Evolutionary conservation across 2,888 invertebrate species (phyloP), one percentile per base, ranked within the genome.

Genomic region (Onthophagus sagittarius): DNA sequence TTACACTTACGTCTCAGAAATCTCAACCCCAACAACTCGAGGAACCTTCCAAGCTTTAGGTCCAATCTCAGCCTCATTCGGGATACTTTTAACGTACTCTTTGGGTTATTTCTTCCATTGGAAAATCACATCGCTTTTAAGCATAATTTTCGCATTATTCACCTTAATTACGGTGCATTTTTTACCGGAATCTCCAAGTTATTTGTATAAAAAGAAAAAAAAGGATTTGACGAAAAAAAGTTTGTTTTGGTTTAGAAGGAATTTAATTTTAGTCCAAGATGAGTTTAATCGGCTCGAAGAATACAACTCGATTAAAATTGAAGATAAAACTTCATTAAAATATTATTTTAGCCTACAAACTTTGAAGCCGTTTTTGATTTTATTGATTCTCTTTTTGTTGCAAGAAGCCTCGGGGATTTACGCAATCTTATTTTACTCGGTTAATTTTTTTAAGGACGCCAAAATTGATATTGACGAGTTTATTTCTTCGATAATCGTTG

Each of bases 341-440:
- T 80, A 73, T 63, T 87, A 77, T 78, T 86, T 87, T 71, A 85
- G 87, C 71, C 85, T 89, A 6, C 88, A 87, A 75, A 90, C 91
- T 0, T 84, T 92, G 77, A 92, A 91, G 80, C 93, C 93, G 0
- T 92, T 93, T 82, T 81, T 88, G 1, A 86, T 92, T 23, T 84
- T 93, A 0, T 87, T 92, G 1, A 82, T 88, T 0, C 89, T 93
- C 0, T 92, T 93, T 84, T 90, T 92, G 80, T 84, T 90, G 7
- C 93, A 93, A 87, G 92, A 92, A 81, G 87, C 92, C 80, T 91
- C 91, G 0, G 93, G 93, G 0, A 91, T 93, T 71, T 93, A 93
- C 83, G 88, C 92, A 0, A 90, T 93, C 62, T 82, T 93, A 64
- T 93, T 91, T 80, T 93, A 93, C 80, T 91, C 92, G 0, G 92